Evolutionary conservation across 1,140 invertebrate species (phyloP).

Genomic region (Penaeus vannamei): DNA sequence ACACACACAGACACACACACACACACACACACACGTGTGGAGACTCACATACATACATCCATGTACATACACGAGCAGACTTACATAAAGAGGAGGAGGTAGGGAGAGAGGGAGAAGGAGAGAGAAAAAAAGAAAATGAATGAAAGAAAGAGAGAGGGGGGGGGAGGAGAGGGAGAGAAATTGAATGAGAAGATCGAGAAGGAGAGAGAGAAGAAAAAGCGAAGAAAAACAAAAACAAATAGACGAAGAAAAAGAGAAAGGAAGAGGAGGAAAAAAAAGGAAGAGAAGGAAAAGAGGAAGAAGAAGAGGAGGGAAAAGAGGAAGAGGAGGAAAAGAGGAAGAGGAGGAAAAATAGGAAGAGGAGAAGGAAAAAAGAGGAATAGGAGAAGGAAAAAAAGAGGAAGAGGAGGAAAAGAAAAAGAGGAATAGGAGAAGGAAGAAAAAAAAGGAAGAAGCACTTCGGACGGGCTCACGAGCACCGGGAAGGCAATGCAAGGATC

Average conservation of each 20-base stretch:
- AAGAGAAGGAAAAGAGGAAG: background rate
- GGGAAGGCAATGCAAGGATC: too few relatives aligned
- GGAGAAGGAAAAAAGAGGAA: too few relatives aligned
- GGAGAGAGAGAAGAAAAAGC: background rate
- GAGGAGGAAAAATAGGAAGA: background rate
- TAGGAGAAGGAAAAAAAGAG: too few relatives aligned
- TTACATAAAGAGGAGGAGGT: background rate
- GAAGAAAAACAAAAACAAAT: background rate
- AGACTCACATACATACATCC: background rate
- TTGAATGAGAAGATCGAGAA: background rate
- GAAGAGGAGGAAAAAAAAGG: too few relatives aligned
- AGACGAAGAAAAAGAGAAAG: background rate
- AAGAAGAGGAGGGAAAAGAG: background rate
- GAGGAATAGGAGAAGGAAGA: too few relatives aligned
- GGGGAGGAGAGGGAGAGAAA: background rate
- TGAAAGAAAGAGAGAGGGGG: slow-evolving; percentile 14
- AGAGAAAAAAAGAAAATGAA: background rate
- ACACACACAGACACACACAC: background rate
- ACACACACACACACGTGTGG: background rate
- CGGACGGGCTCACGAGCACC: too few relatives aligned
- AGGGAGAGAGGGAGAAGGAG: background rate
- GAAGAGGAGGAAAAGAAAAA: too few relatives aligned
- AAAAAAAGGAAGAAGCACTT: too few relatives aligned
- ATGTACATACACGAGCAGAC: background rate
- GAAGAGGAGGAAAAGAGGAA: background rate